phyloP scores from a whole-genome alignment of 92 coral and sea anemone species.

The Zoanthus sansibaricus region DNA sequence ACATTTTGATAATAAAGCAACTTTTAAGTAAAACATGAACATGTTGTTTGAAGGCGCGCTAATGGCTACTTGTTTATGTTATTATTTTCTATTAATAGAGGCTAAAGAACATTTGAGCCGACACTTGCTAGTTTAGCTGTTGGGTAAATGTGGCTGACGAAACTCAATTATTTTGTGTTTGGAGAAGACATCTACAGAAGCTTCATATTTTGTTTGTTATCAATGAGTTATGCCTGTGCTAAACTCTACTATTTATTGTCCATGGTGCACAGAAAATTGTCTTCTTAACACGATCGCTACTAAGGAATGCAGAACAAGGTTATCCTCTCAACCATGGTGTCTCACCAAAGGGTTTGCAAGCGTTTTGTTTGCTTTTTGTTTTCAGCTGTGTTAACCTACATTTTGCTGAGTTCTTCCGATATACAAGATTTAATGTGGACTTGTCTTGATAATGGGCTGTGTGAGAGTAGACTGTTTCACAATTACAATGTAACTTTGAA shows the following conservation, averaged over 20 bases:
- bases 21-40: too few species aligned
- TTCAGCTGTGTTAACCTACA: constrained; percentile 14
- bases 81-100: too few species aligned
- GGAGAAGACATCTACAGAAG: too few species aligned
- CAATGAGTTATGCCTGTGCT: too few species aligned
- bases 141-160: too few species aligned
- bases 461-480: not conserved
- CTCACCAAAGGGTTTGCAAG: constrained; percentile 27
- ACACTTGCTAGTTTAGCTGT: too few species aligned
- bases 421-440: constrained; percentile 38
- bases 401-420: constrained; percentile 3
- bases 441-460: constrained; percentile 13
- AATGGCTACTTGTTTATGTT: too few species aligned
- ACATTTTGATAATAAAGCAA: too few species aligned
- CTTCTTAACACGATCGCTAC: not conserved
- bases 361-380: constrained; percentile 2
- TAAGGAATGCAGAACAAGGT: constrained; percentile 12
- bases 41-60: too few species aligned
- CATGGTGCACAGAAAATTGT: not conserved
- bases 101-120: too few species aligned
- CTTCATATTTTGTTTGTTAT: too few species aligned
- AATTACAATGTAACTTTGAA: not conserved
- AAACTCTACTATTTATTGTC: not conserved
- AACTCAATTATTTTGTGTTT: too few species aligned
- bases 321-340: constrained; percentile 9